A percentile compares a stretch with the other conserved stretches of the same genome.
phyloP scores from a whole-genome alignment of 2,113 vertebrate species.

The Rhea americana region DNA sequence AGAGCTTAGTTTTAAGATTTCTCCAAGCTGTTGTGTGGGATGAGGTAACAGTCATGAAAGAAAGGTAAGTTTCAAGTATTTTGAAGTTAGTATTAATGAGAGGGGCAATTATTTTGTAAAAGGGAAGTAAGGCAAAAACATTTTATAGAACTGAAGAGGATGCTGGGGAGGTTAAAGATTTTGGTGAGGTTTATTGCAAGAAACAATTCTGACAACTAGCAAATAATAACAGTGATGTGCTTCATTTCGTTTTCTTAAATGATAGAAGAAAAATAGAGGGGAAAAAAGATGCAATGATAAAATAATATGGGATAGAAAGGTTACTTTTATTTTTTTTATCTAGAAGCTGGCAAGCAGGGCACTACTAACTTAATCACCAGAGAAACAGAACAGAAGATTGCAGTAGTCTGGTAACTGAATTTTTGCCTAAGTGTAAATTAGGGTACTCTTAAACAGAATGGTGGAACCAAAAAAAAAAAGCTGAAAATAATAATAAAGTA shows the following conservation, averaged over 20 bases:
- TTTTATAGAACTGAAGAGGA: background rate
- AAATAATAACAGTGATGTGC: background rate
- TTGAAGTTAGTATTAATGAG: background rate
- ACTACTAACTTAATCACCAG: background rate
- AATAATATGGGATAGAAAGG: background rate
- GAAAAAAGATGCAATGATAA: background rate
- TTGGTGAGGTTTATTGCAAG: background rate
- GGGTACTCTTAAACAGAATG: background rate
- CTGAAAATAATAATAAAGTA: background rate
- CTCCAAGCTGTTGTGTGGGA: background rate
- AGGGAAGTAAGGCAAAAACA: background rate
- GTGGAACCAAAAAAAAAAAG: background rate
- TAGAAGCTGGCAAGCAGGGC: background rate
- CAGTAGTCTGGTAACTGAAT: background rate
- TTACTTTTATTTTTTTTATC: background rate
- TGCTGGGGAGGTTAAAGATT: background rate
- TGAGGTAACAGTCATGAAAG: background rate
- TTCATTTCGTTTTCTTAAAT: background rate
- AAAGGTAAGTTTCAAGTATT: background rate
- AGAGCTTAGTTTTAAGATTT: background rate
- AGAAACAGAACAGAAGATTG: background rate
- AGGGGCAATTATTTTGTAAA: background rate
- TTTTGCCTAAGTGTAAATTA: background rate
- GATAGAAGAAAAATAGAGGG: background rate
- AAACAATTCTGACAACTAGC: background rate